phyloP scores from a whole-genome alignment of 2,113 vertebrate genomes.

The Halcyon malimbica region DNA sequence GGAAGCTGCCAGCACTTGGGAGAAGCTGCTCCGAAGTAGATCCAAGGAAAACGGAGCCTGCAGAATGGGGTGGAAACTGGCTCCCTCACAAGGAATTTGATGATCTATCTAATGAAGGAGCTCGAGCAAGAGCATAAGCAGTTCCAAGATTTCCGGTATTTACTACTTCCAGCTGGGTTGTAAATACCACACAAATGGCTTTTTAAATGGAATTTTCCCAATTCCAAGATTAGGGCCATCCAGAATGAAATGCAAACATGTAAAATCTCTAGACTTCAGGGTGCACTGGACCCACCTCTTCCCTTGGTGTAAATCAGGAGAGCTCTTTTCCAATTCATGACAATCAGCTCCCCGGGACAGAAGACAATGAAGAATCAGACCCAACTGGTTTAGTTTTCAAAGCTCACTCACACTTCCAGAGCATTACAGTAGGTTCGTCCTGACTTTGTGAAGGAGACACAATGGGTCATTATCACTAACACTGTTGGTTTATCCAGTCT shows the following conservation, averaged over 20 bases:
- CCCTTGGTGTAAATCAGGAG: background rate
- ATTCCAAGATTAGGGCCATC: background rate
- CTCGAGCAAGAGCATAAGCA: background rate
- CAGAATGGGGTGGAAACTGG: conserved; percentile 59
- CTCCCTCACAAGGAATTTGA: conserved; percentile 55
- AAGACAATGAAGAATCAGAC: background rate
- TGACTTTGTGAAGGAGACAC: background rate
- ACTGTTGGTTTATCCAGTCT: background rate
- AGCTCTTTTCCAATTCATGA: background rate
- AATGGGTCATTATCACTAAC: conserved; percentile 23
- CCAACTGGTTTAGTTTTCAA: background rate
- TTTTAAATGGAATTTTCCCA: conserved; percentile 55
- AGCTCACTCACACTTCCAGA: background rate
- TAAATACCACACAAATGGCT: conserved; percentile 60
- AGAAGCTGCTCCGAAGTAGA: conserved; percentile 8
- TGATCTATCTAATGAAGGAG: conserved; percentile 57
- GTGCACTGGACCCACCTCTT: background rate
- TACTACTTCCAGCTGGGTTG: conserved; percentile 64
- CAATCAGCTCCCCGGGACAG: background rate
- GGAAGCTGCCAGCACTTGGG: background rate
- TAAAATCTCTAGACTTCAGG: background rate
- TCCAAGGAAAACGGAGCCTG: conserved; percentile 60
- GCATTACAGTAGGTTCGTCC: background rate
- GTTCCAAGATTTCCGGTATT: conserved; percentile 63
- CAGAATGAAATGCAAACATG: background rate